Evolutionary conservation across 2,888 invertebrate genomes (phyloP), one percentile per base, ranked within the genome.

Genomic region (Drosophila mayaguana): DNA sequence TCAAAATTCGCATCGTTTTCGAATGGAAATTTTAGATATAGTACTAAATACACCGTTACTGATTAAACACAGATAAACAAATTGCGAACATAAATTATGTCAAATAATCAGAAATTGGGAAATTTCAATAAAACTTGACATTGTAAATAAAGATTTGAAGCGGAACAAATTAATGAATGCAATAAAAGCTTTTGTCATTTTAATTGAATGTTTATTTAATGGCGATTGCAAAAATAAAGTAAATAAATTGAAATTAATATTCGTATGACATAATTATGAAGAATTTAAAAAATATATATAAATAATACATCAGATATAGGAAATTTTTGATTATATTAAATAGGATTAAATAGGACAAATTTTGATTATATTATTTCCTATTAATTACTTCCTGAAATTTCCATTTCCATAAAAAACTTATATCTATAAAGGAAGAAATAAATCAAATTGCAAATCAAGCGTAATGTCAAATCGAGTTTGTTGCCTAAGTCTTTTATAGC

Each of bases 401-500:
- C 5, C 4, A 3, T 3, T 25, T 25, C 25, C 25, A 4, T 25
- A 22, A 3, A 3, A 3, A 3, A 4, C 2, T 2, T 22, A 22
- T 22, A 22, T 22, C 4, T 22, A 22, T n/a, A n/a, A n/a, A n/a
- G n/a, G n/a, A n/a, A n/a, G n/a, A n/a, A n/a, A n/a, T n/a, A n/a
- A n/a, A n/a, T n/a, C n/a, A n/a, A n/a, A n/a, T n/a, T n/a, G n/a
- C n/a, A 45, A 14, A 22, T 45, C 7, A 14, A 45, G 22, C 22
- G 7, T 22, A 22, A 22, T 45, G 28, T 12, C 1, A 51, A 34
- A 34, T 32, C 70, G 68, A 78, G 91, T 90, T 91, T 63, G 81
- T 69, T 57, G 72, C 69, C 73, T 75, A 82, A 90, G 85, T 90
- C 90, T 83, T 90, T 90, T 80, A 83, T 83, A 2, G 28, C 28